A percentile compares a stretch with the other conserved stretches of the same genome.
Evolutionary conservation across 2,888 invertebrate genomes (phyloP).

Genomic region (Nipponacmea schrenckii): DNA sequence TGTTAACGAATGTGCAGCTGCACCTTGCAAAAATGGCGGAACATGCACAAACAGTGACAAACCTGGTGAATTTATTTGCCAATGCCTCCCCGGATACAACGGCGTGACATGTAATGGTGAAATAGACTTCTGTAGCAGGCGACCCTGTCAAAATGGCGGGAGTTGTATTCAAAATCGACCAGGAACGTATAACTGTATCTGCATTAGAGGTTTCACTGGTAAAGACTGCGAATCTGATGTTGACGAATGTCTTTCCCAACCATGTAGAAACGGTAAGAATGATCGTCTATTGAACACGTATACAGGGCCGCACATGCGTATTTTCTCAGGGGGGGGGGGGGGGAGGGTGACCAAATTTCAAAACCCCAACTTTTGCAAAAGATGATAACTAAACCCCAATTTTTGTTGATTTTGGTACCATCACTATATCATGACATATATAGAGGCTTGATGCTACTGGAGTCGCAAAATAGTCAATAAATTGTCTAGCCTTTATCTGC

Average conservation of each 20-base stretch:
- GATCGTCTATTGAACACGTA: too few species aligned
- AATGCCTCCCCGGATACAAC: slow-evolving; percentile 35
- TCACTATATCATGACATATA: too few species aligned
- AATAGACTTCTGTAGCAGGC: slow-evolving; percentile 29
- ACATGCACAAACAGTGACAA: slow-evolving; percentile 16
- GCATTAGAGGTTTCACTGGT: slow-evolving; percentile 38
- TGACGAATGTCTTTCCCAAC: slow-evolving; percentile 3
- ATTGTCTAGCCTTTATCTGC: too few species aligned
- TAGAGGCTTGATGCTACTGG: too few species aligned
- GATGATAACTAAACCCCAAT: too few species aligned
- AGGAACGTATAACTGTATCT: slow-evolving; percentile 29
- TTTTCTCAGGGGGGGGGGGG: too few species aligned
- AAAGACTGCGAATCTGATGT: slow-evolving; percentile 36
- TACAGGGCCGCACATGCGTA: too few species aligned
- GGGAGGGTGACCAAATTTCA: too few species aligned
- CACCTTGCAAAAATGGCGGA: slow-evolving; percentile 16
- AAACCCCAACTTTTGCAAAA: too few species aligned
- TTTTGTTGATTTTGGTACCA: too few species aligned
- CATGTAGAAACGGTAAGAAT: slow-evolving; percentile 2
- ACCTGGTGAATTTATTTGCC: slow-evolving; percentile 31
- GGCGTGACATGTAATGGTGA: slow-evolving; percentile 36
- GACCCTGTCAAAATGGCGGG: slow-evolving; percentile 35
- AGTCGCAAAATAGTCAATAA: too few species aligned
- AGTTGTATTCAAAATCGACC: slow-evolving; percentile 24
- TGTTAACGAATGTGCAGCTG: slow-evolving; percentile 16